Evolutionary conservation across 2,888 invertebrate species (phyloP), one percentile per base, ranked within the genome.

Genomic region (Pyrgus malvae): DNA sequence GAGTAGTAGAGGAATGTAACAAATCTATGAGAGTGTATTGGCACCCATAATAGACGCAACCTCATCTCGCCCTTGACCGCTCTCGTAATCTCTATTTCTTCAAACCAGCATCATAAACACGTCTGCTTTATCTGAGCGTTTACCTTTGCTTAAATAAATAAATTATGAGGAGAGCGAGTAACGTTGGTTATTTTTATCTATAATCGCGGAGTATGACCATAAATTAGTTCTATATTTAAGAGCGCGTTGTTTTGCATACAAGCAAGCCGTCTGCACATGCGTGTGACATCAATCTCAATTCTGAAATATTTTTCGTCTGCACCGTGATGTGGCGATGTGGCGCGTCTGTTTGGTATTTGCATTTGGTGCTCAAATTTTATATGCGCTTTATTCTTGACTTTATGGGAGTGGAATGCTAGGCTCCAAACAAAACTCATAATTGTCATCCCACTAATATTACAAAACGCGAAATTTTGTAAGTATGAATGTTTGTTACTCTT

Each of bases 221-320:
- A 88, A 89, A 89, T 88, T 88, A 87, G 82, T 81, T 87, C 86
- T 88, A 89, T 87, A 87, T 89, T 84, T 88, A 86, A 87, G 76
- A 64, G 74, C 68, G 70, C 69, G 86, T 87, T 83, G 87, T 89
- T 88, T 88, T 89, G 88, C 88, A 80, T 86, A 85, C 84, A 79
- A 80, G 72, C 85, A 81, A 72, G 74, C 83, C 87, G 87, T 89
- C 88, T 88, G 86, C 87, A 87, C 89, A 87, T 88, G 89, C 88
- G 88, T 83, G 86, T 80, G 77, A 83, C 88, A 90, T 90, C 86
- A 83, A 89, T 89, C 88, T 89, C 86, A 88, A 87, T 89, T 87
- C 86, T 83, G 77, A 81, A 87, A 87, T 88, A 87, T 90, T 89
- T 89, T 89, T 87, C 74, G 87, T 87, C 84, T 86, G 82, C 74